Conservation (phyloP, 2,888 invertebrate genomes). For the Dynastes hyllus region DNA sequence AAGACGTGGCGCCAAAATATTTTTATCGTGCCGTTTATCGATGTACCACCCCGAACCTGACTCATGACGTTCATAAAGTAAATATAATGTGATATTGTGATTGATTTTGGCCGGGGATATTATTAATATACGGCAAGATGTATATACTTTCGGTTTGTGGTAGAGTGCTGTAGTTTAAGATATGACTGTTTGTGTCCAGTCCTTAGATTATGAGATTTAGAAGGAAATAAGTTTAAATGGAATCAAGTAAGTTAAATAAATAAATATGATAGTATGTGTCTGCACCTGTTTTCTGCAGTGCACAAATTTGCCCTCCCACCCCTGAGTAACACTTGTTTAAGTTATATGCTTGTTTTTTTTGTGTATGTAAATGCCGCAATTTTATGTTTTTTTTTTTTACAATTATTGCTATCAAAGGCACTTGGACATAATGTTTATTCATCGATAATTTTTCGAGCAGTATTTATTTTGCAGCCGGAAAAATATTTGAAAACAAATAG, state of each 20-base stretch:
- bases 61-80: constrained; percentile 13
- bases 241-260: constrained; percentile 28
- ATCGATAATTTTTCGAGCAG: too few species aligned
- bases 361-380: too few species aligned
- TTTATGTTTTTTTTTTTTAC: too few species aligned
- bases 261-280: neutral
- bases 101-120: neutral
- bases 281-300: neutral
- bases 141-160: neutral
- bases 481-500: too few species aligned
- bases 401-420: too few species aligned
- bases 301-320: neutral
- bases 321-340: too few species aligned
- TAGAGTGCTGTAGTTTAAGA: neutral
- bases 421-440: too few species aligned
- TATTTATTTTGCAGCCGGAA: too few species aligned
- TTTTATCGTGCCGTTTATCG: neutral
- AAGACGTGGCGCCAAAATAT: constrained; percentile 2
- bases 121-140: neutral
- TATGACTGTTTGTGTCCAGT: constrained; percentile 7
- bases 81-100: constrained; percentile 16
- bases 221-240: constrained; percentile 9
- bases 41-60: constrained; percentile 9
- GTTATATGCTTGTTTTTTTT: too few species aligned
- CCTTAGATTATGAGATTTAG: neutral